These are phyloP conservation scores for Orthosia cruda DNA, from an alignment of 2,888 invertebrate genomes.

Conservation along the genomic window DNA sequence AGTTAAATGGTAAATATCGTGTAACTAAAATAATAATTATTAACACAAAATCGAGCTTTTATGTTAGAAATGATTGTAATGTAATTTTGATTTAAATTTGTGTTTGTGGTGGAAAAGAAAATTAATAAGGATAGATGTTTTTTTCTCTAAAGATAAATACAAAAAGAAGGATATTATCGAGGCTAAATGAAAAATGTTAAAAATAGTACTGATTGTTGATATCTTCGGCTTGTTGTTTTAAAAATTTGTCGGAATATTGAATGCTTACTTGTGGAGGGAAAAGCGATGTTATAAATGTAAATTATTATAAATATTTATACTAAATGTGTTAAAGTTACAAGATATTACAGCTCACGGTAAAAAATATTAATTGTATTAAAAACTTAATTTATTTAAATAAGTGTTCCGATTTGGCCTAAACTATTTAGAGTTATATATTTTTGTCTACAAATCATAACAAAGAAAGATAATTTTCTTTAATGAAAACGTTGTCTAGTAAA, in stretches of 20 bases:
- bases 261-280: slow-evolving; percentile 57
- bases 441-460: no score
- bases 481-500: no score
- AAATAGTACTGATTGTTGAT: slow-evolving; percentile 58
- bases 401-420: no score
- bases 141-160: slow-evolving; percentile 19
- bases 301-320: slow-evolving; percentile 65
- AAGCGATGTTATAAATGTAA: slow-evolving; percentile 77
- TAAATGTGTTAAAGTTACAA: slow-evolving; percentile 76
- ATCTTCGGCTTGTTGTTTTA: slow-evolving; percentile 62
- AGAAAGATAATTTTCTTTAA: no score
- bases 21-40: slow-evolving; percentile 66
- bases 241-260: slow-evolving; percentile 61
- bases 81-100: slow-evolving; percentile 53
- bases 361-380: no score
- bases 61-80: slow-evolving; percentile 70
- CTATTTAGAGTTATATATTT: no score
- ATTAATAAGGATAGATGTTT: slow-evolving; percentile 30
- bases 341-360: no score
- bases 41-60: slow-evolving; percentile 75
- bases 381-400: no score
- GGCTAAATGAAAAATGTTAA: slow-evolving; percentile 68
- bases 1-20: slow-evolving; percentile 69
- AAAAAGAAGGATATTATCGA: slow-evolving; percentile 29
- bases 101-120: slow-evolving; percentile 50